Percentiles rank a stretch among this genome's conserved stretches.
These are phyloP conservation scores for Cecidostiba fungosa DNA, from an alignment of 2,888 invertebrate genomes.

Conservation along the genomic window DNA sequence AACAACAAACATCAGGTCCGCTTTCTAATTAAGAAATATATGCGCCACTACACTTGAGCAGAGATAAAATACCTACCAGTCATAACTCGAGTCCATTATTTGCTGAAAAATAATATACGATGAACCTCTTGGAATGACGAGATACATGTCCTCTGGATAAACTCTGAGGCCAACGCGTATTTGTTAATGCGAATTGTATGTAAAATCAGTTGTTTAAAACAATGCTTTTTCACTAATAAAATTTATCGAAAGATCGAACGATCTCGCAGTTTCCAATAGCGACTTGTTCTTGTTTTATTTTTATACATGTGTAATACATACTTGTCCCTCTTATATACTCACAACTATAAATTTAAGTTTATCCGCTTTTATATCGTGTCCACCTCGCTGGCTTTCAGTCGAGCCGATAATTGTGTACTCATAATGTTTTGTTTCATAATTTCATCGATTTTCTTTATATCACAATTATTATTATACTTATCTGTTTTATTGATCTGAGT, in stretches of 20 bases:
- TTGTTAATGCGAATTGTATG: conserved; percentile 63
- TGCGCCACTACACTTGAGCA: conserved; percentile 48
- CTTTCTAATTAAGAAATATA: conserved; percentile 35
- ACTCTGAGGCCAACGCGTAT: conserved; percentile 57
- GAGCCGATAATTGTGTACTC: no score
- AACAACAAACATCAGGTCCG: conserved; percentile 33
- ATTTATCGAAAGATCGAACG: conserved; percentile 63
- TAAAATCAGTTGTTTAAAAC: conserved; percentile 65
- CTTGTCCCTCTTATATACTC: conserved; percentile 15
- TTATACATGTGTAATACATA: conserved; percentile 1
- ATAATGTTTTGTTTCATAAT: no score
- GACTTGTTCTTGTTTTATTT: conserved; percentile 58
- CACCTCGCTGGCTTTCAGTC: neutral
- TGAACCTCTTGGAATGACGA: conserved; percentile 50
- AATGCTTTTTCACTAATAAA: conserved; percentile 66
- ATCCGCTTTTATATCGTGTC: neutral
- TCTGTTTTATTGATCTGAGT: no score
- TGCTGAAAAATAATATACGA: conserved; percentile 42
- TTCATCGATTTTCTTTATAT: no score
- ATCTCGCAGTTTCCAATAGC: conserved; percentile 64
- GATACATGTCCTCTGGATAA: conserved; percentile 45
- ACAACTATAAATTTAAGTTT: neutral
- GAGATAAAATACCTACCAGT: conserved; percentile 37
- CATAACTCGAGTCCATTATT: conserved; percentile 56
- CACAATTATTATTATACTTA: no score